Conservation (phyloP, 2,113 vertebrate species). For the Macrotis lagotis region DNA sequence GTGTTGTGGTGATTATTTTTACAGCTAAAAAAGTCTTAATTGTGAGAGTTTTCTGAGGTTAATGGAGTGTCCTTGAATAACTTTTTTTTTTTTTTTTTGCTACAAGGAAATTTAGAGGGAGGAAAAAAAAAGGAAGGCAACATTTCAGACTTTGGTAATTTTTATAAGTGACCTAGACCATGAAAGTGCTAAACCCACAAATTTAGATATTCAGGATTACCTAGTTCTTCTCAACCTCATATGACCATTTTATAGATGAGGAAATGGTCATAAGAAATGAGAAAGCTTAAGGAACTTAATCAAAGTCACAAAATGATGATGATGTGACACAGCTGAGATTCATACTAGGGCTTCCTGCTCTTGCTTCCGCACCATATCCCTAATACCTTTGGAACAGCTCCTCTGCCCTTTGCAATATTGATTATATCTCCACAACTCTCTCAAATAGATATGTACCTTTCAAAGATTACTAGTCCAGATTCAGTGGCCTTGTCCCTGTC, state of each 20-base stretch:
- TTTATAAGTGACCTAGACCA: not conserved
- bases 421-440: not conserved
- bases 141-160: not conserved
- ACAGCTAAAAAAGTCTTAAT: not conserved
- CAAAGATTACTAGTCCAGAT: not conserved
- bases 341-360: not conserved
- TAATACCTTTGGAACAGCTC: not conserved
- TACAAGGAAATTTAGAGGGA: not conserved
- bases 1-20: not conserved
- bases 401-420: too few species aligned
- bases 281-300: not conserved
- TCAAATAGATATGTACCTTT: not conserved
- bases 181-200: not conserved
- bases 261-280: too few species aligned
- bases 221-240: not conserved
- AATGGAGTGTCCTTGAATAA: not conserved
- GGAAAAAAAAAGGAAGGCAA: not conserved
- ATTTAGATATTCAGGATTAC: not conserved
- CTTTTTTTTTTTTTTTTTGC: not conserved
- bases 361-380: not conserved
- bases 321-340: not conserved
- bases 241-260: not conserved
- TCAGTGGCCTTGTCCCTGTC: not conserved
- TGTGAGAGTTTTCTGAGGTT: not conserved
- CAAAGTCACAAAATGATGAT: not conserved